Percentiles rank a stretch among this genome's conserved stretches.
Conservation (phyloP, 2,888 invertebrate species). For the Epirrhoe alternata region DNA sequence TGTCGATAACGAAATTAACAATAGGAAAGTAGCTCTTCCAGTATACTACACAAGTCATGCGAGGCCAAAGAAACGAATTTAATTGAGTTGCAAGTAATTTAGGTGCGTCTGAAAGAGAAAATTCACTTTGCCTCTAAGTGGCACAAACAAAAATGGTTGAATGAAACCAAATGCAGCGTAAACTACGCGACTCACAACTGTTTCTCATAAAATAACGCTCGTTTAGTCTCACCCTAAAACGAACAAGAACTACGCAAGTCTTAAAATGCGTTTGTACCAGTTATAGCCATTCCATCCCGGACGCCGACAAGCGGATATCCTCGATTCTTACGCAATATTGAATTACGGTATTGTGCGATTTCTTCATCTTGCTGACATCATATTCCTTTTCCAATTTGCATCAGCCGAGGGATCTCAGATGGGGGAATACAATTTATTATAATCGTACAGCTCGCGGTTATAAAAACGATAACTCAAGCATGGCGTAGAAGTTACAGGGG, state of each 20-base stretch:
- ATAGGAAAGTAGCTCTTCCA: too few relatives aligned
- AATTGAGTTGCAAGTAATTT: too few relatives aligned
- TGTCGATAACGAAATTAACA: too few relatives aligned
- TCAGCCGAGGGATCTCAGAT: neutral
- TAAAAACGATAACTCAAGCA: neutral
- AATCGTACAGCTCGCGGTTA: neutral
- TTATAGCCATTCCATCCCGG: conserved; percentile 15
- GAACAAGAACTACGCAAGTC: conserved; percentile 1
- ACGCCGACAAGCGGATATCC: conserved; percentile 18
- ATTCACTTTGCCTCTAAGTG: too few relatives aligned
- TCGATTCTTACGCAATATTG: conserved; percentile 26
- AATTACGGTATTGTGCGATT: conserved; percentile 22
- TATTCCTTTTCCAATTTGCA: conserved; percentile 22
- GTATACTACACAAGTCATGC: too few relatives aligned
- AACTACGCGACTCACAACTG: too few relatives aligned
- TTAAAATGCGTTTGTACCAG: conserved; percentile 11
- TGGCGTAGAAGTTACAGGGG: neutral
- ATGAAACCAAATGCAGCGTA: too few relatives aligned
- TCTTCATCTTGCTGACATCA: conserved; percentile 27
- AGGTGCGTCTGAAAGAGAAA: too few relatives aligned
- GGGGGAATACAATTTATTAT: conserved; percentile 13
- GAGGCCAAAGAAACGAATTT: too few relatives aligned
- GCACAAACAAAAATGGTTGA: too few relatives aligned
- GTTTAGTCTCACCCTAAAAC: neutral
- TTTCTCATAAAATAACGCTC: too few relatives aligned